A percentile compares a stretch with the other conserved stretches of the same genome.
Evolutionary conservation across 2,888 invertebrate species (phyloP).

Genomic region (Perizoma flavofasciatum): DNA sequence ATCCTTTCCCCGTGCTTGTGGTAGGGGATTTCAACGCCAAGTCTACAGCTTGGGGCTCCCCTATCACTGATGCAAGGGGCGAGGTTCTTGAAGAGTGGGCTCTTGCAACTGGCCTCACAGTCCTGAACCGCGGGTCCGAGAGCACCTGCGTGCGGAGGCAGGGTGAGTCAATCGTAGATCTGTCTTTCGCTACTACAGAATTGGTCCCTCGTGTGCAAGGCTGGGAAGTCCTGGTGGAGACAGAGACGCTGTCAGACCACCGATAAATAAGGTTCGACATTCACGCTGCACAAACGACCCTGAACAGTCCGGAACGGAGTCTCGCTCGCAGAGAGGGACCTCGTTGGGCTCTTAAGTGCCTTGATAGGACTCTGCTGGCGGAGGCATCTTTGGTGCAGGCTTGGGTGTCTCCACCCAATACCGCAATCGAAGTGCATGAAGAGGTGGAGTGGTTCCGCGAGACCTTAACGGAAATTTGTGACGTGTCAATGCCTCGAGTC

Average conservation of each 20-base stretch:
- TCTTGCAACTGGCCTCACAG: constrained; percentile 18
- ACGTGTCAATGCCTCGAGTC: too few species aligned
- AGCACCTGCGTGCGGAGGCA: constrained; percentile 11
- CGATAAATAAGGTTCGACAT: constrained; percentile 11
- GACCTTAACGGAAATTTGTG: too few species aligned
- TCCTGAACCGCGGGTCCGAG: neutral
- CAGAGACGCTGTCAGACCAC: constrained; percentile 12
- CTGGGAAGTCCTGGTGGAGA: neutral
- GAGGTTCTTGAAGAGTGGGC: constrained; percentile 3
- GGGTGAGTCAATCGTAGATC: constrained; percentile 15
- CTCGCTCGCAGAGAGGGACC: constrained; percentile 2
- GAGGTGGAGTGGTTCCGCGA: constrained; percentile 5
- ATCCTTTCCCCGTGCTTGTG: constrained; percentile 8
- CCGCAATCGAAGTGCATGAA: neutral
- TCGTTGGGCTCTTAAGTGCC: constrained; percentile 23
- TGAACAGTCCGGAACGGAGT: neutral
- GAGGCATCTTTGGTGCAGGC: constrained; percentile 30
- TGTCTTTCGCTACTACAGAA: constrained; percentile 12
- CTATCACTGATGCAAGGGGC: constrained; percentile 23
- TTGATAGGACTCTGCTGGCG: constrained; percentile 13
- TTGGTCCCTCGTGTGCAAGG: neutral
- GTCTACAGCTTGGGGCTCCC: constrained; percentile 8
- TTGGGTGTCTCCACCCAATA: constrained; percentile 4
- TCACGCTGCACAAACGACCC: neutral
- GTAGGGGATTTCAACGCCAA: too few species aligned